Conservation (phyloP, 2,888 invertebrate genomes). For the Calameuta pallipes region DNA sequence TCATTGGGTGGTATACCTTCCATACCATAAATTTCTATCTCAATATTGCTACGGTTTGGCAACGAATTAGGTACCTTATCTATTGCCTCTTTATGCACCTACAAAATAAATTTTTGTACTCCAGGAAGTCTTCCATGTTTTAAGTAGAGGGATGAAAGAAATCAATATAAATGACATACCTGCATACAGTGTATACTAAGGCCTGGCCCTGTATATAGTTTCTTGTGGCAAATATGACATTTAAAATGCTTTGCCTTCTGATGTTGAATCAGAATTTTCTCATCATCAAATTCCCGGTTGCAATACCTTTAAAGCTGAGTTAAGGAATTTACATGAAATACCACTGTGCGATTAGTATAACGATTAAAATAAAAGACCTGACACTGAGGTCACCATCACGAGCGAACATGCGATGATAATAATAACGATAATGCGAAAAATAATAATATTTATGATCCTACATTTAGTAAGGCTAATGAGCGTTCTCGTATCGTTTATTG, state of each 20-base stretch:
- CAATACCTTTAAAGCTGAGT: conserved; percentile 85
- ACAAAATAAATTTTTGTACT: conserved; percentile 23
- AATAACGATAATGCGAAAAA: conserved; percentile 21
- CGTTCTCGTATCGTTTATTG: neutral
- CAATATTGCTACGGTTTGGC: conserved; percentile 97
- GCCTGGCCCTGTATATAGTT: conserved; percentile 97
- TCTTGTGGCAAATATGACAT: conserved; percentile 99
- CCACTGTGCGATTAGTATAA: neutral
- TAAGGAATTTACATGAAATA: conserved; percentile 66
- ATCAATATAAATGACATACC: conserved; percentile 68
- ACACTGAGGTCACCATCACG: neutral
- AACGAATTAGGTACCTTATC: conserved; percentile 99
- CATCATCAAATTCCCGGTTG: conserved; percentile 99
- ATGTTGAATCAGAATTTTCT: conserved; percentile 99
- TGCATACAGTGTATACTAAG: conserved; percentile 99
- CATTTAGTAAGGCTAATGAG: neutral
- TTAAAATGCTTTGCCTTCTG: conserved; percentile 99
- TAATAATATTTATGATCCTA: conserved; percentile 36
- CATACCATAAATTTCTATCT: conserved; percentile 99
- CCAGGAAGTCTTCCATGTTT: neutral
- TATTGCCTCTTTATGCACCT: conserved; percentile 99
- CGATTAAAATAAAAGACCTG: neutral
- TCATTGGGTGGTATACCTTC: conserved; percentile 98
- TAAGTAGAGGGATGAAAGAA: neutral
- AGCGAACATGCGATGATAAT: no score